Conservation (phyloP, 2,113 vertebrate species). For the Myiagra hebetior region DNA sequence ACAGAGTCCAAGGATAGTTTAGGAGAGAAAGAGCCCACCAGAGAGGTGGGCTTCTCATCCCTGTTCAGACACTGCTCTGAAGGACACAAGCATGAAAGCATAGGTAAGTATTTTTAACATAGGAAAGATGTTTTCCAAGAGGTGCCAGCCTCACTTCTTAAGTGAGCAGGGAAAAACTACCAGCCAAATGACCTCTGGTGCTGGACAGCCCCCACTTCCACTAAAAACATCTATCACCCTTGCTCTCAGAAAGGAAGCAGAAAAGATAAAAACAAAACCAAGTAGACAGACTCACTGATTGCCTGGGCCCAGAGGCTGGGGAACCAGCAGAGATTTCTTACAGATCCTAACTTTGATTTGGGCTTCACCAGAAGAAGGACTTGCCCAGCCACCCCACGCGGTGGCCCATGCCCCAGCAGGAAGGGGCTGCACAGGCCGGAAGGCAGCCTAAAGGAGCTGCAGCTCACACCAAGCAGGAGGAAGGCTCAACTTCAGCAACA, state of each 20-base stretch:
- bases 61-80: background rate
- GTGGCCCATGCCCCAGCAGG: background rate
- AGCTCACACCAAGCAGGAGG: background rate
- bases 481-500: background rate
- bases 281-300: background rate
- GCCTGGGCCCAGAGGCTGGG: background rate
- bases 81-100: background rate
- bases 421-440: background rate
- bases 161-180: background rate
- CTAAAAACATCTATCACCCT: background rate
- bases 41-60: background rate
- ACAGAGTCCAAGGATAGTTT: background rate
- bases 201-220: background rate
- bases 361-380: background rate
- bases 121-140: background rate
- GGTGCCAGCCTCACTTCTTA: background rate
- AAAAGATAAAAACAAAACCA: background rate
- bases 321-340: background rate
- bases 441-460: background rate
- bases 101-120: background rate
- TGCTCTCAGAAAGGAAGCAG: background rate
- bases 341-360: background rate
- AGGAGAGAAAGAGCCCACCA: background rate
- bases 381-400: fast-evolving
- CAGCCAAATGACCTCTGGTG: background rate